Conservation (phyloP, 2,797 vertebrate species). For the Chloroceryle inda region DNA sequence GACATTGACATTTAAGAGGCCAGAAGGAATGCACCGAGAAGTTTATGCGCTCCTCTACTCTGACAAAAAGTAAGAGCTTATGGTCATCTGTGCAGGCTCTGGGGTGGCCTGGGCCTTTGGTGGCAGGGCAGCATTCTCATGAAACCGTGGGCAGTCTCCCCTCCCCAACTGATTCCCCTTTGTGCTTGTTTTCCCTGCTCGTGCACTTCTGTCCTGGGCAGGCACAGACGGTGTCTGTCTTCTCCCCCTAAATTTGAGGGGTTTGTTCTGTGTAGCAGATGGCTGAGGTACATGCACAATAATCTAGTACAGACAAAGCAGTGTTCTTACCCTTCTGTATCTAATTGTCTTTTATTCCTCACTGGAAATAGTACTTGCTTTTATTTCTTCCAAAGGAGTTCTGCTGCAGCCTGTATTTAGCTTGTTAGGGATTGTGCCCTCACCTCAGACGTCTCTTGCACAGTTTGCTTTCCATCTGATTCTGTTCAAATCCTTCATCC, state of each 20-base stretch:
- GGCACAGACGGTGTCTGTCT: neutral
- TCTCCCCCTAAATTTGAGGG: neutral
- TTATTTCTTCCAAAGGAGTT: neutral
- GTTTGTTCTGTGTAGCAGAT: neutral
- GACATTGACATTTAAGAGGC: conserved; percentile 96
- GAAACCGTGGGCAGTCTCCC: rapidly evolving
- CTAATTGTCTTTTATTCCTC: neutral
- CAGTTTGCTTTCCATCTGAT: neutral
- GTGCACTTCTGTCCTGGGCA: neutral
- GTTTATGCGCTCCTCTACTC: conserved; percentile 98
- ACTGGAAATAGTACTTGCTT: neutral
- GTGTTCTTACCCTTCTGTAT: neutral
- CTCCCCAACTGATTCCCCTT: neutral
- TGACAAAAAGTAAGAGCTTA: conserved; percentile 84
- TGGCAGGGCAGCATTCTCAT: neutral
- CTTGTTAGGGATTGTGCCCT: neutral
- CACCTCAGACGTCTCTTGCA: neutral
- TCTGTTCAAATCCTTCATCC: neutral
- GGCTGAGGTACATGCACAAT: neutral
- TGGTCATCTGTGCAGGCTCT: neutral
- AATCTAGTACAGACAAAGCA: neutral
- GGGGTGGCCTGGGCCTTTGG: neutral
- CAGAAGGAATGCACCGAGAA: conserved; percentile 98
- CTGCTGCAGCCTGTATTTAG: neutral
- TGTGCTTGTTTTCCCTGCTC: neutral